Evolutionary conservation across 2,797 vertebrate species (phyloP).

Genomic region (Macroramphosus scolopax): DNA sequence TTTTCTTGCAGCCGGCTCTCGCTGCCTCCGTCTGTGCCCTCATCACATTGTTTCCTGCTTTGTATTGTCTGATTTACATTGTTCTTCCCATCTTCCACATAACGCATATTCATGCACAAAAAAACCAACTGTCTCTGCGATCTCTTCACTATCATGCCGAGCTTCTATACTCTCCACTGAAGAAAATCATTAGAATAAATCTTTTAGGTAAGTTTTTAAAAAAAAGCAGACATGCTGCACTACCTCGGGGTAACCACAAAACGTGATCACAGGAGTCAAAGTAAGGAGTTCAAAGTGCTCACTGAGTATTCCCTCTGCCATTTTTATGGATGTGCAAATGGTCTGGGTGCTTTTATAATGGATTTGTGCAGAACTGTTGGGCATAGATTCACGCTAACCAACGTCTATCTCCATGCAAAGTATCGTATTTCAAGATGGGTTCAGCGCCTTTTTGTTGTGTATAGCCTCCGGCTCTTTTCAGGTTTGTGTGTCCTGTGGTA

Average conservation of each 20-base stretch:
- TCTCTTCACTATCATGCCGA: constrained; percentile 39
- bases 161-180: constrained; percentile 21
- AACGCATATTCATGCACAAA: constrained; percentile 28
- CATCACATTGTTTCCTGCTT: constrained; percentile 16
- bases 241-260: constrained; percentile 16
- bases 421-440: constrained; percentile 4
- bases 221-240: constrained; percentile 11
- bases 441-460: neutral
- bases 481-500: neutral
- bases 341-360: too few relatives aligned
- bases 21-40: constrained; percentile 12
- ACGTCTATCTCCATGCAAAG: constrained; percentile 8
- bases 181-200: constrained; percentile 55
- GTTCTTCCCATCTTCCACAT: too few relatives aligned
- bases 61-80: constrained; percentile 15
- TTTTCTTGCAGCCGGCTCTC: constrained; percentile 22
- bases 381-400: constrained; percentile 4
- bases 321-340: too few relatives aligned
- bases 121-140: constrained; percentile 28
- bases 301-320: constrained; percentile 11
- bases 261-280: constrained; percentile 32
- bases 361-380: too few relatives aligned
- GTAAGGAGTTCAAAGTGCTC: constrained; percentile 20
- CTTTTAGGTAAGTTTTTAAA: constrained; percentile 34
- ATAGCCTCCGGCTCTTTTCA: neutral